Evolutionary conservation across 2,113 vertebrate species (phyloP), one percentile per base, ranked within the genome.

Genomic region (Istiophorus platypterus): DNA sequence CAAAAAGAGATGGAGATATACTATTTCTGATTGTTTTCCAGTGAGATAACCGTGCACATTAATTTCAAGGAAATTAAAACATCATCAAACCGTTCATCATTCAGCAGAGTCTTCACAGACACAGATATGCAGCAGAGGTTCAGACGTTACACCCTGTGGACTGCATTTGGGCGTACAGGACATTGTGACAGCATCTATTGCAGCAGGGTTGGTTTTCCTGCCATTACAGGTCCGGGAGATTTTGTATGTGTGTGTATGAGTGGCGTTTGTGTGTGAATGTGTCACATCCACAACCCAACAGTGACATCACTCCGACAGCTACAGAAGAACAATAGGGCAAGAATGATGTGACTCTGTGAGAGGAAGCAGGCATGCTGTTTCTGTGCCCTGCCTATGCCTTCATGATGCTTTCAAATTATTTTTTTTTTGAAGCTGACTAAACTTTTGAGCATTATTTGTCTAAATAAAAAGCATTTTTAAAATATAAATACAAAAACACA

Each of bases 281-380:
- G 87, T 90, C 78, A 88, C 81, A 86, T 89, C 88, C 89, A 88
- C 85, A 85, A 39, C 34, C n/a, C 49, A 17, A 84, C 77, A 83
- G 81, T 93, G 93, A 94, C 90, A 92, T 93, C 93, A 93, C 83
- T 90, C 73, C 10, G 11, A 66, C 81, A 83, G 89, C 82, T 64
- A 71, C 86, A 77, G 79, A 56, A 89, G 90, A 94, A 93, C 92
- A 94, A 94, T 93, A 74, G 91, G 91, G 85, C 76, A 78, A 64
- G 73, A 85, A 85, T 92, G 90, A 92, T 82, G 90, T 24, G 27
- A 93, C 82, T 84, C 80, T 34, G 58, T 39, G 54, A 89, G 89
- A 90, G 92, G 92, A 92, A 91, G 74, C 84, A 81, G 87, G 79
- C 82, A 91, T 91, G 91, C 91, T 82, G 88, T 85, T 84, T 83